Conservation (phyloP, 2,797 vertebrate species). For the Takifugu rubripes region DNA sequence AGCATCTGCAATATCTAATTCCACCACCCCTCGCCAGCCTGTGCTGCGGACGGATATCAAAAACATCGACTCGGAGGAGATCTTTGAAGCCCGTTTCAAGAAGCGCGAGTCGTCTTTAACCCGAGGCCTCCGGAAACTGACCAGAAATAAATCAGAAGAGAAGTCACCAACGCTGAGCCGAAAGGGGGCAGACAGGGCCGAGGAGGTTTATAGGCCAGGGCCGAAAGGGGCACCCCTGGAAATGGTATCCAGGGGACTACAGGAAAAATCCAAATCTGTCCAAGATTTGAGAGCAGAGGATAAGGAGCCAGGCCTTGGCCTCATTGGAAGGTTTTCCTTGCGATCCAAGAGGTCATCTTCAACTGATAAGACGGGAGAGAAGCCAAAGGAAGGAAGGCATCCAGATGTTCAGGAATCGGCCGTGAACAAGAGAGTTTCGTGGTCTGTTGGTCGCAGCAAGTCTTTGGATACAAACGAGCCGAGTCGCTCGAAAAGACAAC, state of each 20-base stretch:
- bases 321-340: conserved; percentile 84
- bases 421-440: conserved; percentile 74
- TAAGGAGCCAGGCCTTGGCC: conserved; percentile 76
- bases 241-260: conserved; percentile 68
- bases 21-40: conserved; percentile 39
- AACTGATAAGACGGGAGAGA: conserved; percentile 76
- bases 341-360: conserved; percentile 79
- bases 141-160: conserved; percentile 86
- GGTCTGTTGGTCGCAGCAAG: conserved; percentile 78
- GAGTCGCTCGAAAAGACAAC: conserved; percentile 48
- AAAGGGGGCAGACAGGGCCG: conserved; percentile 64
- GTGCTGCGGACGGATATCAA: conserved; percentile 77
- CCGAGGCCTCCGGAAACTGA: conserved; percentile 83
- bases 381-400: conserved; percentile 65
- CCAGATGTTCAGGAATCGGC: conserved; percentile 59
- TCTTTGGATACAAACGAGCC: conserved; percentile 79
- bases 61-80: conserved; percentile 90
- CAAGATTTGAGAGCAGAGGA: conserved; percentile 84
- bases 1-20: conserved; percentile 28
- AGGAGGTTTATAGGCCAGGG: conserved; percentile 89
- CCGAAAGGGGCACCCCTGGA: conserved; percentile 85
- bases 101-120: conserved; percentile 87
- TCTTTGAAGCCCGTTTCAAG: conserved; percentile 94
- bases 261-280: conserved; percentile 86
- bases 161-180: conserved; percentile 66